Conservation (phyloP, 2,113 vertebrate species). For the Crotalus viridis region DNA sequence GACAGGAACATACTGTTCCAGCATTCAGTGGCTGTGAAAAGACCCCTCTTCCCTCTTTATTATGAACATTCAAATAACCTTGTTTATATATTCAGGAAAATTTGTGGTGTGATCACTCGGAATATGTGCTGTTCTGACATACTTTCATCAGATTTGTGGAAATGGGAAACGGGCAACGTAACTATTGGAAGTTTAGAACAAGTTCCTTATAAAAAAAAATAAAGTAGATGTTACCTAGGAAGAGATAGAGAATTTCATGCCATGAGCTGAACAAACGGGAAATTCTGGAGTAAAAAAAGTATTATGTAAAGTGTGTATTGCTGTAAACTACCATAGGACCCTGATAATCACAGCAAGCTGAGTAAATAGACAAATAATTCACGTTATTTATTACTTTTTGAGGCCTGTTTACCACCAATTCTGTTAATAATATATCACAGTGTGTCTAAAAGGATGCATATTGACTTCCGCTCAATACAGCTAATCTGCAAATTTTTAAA, state of each 20-base stretch:
- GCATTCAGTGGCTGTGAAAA: not conserved
- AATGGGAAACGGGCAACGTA: too few species aligned
- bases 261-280: not conserved
- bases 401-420: not conserved
- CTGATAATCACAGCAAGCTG: not conserved
- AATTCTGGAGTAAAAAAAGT: not conserved
- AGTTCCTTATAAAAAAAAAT: not conserved
- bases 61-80: not conserved
- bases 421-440: not conserved
- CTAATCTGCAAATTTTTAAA: conserved; percentile 1
- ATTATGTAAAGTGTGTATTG: not conserved
- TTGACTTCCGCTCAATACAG: not conserved
- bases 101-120: not conserved
- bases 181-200: not conserved
- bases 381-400: not conserved
- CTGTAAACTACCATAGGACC: not conserved
- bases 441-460: not conserved
- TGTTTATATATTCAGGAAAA: not conserved
- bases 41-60: not conserved
- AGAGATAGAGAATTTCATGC: not conserved
- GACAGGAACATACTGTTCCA: not conserved
- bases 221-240: not conserved
- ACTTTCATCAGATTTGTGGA: not conserved
- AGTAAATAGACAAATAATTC: not conserved
- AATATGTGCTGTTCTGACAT: not conserved